A percentile compares a stretch with the other conserved stretches of the same genome.
Evolutionary conservation across 2,797 vertebrate species (phyloP).

Genomic region (Setipinna tenuifilis): DNA sequence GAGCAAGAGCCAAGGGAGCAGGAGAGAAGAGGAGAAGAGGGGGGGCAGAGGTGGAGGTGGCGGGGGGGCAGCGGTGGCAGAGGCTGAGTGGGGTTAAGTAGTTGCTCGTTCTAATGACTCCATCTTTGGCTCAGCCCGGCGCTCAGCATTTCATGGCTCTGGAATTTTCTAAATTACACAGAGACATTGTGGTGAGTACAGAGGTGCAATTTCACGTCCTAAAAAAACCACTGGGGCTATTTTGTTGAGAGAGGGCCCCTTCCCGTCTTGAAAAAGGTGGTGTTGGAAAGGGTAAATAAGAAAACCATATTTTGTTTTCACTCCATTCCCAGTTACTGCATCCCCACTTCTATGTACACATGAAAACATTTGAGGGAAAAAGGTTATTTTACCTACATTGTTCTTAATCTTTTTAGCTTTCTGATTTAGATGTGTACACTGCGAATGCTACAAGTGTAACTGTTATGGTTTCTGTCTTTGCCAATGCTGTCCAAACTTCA

Average conservation of each 20-base stretch:
- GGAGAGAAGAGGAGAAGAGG: conserved; percentile 10
- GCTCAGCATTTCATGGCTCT: conserved; percentile 41
- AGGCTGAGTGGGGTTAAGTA: conserved; percentile 44
- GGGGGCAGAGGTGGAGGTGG: not conserved
- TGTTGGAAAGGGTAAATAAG: not conserved
- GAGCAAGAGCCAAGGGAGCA: conserved; percentile 39
- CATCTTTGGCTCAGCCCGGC: conserved; percentile 29
- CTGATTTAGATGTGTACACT: too few relatives aligned
- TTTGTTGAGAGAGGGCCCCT: conserved; percentile 26
- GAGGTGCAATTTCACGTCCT: conserved; percentile 37
- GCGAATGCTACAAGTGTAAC: not conserved
- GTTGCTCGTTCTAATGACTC: conserved; percentile 43
- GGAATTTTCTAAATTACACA: conserved; percentile 27
- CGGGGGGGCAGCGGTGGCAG: not conserved
- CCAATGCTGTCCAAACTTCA: not conserved
- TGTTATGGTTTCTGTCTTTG: not conserved
- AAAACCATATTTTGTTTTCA: conserved; percentile 3
- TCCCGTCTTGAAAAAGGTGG: not conserved
- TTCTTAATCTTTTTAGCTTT: too few relatives aligned
- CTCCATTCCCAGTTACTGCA: too few relatives aligned
- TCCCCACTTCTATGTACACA: not conserved
- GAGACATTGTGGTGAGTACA: conserved; percentile 38
- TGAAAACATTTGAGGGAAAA: not conserved
- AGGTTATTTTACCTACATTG: too few relatives aligned
- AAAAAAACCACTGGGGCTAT: conserved; percentile 45